These are phyloP conservation scores for Apostichopus leukothele DNA, from an alignment of 53 echinoderm and acorn worm species.

Conservation along the genomic window DNA sequence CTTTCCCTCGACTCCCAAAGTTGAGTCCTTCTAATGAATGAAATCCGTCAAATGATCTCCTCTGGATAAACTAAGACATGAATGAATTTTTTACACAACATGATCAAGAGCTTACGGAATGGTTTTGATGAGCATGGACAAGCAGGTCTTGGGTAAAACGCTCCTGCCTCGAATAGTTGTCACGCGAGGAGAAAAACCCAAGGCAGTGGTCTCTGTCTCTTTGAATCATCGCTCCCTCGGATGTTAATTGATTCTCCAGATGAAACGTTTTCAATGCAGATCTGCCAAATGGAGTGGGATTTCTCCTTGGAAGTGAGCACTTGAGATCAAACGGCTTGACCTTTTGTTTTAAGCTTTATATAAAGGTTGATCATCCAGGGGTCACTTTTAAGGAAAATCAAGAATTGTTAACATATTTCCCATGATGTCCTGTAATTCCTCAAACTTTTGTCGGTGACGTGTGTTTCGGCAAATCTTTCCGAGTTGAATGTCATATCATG, in stretches of 20 bases:
- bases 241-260: constrained; percentile 40
- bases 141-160: neutral
- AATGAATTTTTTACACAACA: neutral
- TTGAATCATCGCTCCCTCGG: neutral
- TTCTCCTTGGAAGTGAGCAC: too few species aligned
- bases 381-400: too few species aligned
- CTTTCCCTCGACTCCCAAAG: too few species aligned
- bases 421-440: too few species aligned
- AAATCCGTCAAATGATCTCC: neutral
- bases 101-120: neutral
- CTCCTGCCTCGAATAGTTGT: constrained; percentile 10
- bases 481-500: too few species aligned
- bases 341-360: too few species aligned
- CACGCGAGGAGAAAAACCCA: constrained; percentile 24
- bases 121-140: neutral
- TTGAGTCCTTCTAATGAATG: neutral
- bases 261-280: neutral
- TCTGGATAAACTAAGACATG: neutral
- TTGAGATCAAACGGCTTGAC: too few species aligned
- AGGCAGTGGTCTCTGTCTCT: neutral
- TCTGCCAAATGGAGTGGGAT: too few species aligned
- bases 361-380: too few species aligned
- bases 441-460: too few species aligned
- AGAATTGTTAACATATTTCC: too few species aligned
- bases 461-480: too few species aligned